Conservation (phyloP, 2,888 invertebrate species). For the Drosophila eohydei region DNA sequence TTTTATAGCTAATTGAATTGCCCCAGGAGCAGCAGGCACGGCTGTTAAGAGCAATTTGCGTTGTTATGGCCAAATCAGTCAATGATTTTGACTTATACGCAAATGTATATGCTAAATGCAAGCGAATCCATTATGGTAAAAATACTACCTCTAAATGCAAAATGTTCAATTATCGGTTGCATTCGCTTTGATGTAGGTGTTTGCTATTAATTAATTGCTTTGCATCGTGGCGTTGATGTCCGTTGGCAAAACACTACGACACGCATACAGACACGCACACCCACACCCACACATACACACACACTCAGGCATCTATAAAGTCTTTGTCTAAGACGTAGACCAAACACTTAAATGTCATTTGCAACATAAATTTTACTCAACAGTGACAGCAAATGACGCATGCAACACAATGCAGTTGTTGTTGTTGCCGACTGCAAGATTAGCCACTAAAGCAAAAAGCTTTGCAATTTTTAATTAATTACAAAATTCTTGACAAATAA, state of each 20-base stretch:
- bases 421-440: constrained; percentile 21
- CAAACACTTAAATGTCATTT: constrained; percentile 60
- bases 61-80: constrained; percentile 30
- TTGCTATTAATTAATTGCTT: constrained; percentile 68
- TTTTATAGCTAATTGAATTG: constrained; percentile 53
- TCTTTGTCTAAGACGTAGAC: constrained; percentile 30
- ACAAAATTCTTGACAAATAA: constrained; percentile 11
- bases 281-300: too few relatives aligned
- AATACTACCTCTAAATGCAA: constrained; percentile 36
- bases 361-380: constrained; percentile 69
- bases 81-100: constrained; percentile 19
- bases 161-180: constrained; percentile 33
- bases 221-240: constrained; percentile 27
- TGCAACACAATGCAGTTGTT: constrained; percentile 24
- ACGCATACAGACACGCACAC: background rate
- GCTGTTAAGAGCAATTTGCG: constrained; percentile 28
- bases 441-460: constrained; percentile 25
- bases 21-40: constrained; percentile 43
- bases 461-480: constrained; percentile 36
- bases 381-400: constrained; percentile 55
- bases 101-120: background rate
- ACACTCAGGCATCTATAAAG: constrained; percentile 18
- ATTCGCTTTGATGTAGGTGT: constrained; percentile 58
- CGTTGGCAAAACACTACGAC: constrained; percentile 4
- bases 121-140: constrained; percentile 3